Evolutionary conservation across 2,888 invertebrate genomes (phyloP), one percentile per base, ranked within the genome.

Genomic region (Cerastis rubricosa): DNA sequence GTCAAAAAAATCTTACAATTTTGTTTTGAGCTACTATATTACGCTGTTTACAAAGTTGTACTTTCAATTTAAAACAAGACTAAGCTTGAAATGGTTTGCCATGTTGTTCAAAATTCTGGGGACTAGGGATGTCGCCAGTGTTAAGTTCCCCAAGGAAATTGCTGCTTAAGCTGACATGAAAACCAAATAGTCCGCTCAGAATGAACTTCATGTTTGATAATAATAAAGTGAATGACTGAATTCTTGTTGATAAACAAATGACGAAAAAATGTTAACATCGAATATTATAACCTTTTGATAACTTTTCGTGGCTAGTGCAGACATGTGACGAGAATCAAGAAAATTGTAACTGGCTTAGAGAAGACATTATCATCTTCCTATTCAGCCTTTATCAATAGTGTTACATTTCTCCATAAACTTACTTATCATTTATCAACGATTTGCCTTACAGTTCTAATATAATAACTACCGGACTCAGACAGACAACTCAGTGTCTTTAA

Each of bases 131-230:
- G 83, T 80, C 66, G 57, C 19, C 61, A 43, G 83, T 71, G 69
- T 83, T 83, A 25, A 57, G 78, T 45, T 80, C 78, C 78, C 71
- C 71, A 80, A 78, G 80, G 83, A 80, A 78, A 83, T 71, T 49
- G 78, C 57, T 67, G 49, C 71, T 61, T 67, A 83, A 80, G 78
- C 71, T 19, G 83, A 80, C 66, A 67, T 61, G 83, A 57, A 70
- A 78, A 71, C 67, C 71, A 49, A 70, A 63, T 78, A 54, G 71
- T 43, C 4, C 25, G 22, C 49, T 59, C 35, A 63, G 35, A 70
- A 83, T 71, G 54, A 54, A 63, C 54, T 71, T 25, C 14, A 59
- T 17, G 29, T 17, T 59, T 8, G 59, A 66, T 57, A 70, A 49
- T 61, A 61, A 77, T 14, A 43, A 11, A 43, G n/a, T 49, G 0